These are phyloP conservation scores for Diabrotica balteata DNA, from an alignment of 2,888 invertebrate genomes.

Conservation along the genomic window DNA sequence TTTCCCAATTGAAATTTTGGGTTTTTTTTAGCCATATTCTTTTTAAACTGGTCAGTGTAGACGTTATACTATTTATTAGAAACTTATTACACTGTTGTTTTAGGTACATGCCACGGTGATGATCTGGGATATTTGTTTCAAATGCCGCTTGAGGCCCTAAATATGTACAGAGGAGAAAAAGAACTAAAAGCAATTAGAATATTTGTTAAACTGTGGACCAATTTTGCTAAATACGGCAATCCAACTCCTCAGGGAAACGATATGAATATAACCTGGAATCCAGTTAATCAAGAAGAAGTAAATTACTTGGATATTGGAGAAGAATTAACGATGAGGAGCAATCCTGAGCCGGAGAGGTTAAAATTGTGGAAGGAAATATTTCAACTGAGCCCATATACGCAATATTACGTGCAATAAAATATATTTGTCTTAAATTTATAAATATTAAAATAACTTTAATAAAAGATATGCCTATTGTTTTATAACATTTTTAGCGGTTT, in stretches of 20 bases:
- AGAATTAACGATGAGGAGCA: conserved; percentile 37
- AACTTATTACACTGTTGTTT: conserved; percentile 6
- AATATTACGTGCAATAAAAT: too few species aligned
- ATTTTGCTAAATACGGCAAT: conserved; percentile 47
- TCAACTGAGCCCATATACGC: background rate
- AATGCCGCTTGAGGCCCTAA: conserved; percentile 15
- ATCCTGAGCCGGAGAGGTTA: conserved; percentile 48
- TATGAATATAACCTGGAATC: conserved; percentile 42
- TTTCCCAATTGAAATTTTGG: too few species aligned
- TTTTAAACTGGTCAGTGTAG: too few species aligned
- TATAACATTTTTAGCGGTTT: too few species aligned
- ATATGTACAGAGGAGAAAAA: conserved; percentile 18
- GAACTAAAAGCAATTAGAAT: conserved; percentile 39
- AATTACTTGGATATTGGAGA: conserved; percentile 50
- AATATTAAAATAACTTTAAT: too few species aligned
- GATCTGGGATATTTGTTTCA: conserved; percentile 46
- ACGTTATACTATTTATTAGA: too few species aligned
- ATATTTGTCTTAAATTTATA: too few species aligned
- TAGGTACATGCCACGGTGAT: conserved; percentile 46
- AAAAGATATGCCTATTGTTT: too few species aligned
- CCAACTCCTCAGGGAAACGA: conserved; percentile 40
- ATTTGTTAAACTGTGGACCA: conserved; percentile 47
- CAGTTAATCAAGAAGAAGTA: conserved; percentile 34
- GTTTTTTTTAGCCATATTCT: too few species aligned
- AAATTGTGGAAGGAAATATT: conserved; percentile 45